Conservation (phyloP, 2,113 vertebrate genomes). For the Collichthys lucidus region DNA sequence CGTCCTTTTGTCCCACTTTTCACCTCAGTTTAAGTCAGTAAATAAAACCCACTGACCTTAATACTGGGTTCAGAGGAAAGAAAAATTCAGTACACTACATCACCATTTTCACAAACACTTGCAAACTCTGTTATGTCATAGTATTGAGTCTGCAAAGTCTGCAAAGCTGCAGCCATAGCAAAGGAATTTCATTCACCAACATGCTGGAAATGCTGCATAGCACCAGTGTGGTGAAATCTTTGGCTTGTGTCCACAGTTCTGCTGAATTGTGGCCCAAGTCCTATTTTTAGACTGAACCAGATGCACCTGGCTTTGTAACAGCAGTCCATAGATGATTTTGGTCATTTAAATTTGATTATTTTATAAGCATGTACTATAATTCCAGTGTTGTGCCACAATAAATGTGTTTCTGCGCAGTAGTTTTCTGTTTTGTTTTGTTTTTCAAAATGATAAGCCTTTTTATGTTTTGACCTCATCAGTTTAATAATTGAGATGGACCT, state of each 20-base stretch:
- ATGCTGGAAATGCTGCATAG: conserved; percentile 34
- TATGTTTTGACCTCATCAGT: not conserved
- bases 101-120: conserved; percentile 14
- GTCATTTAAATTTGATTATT: not conserved
- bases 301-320: conserved; percentile 14
- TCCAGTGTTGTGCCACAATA: not conserved
- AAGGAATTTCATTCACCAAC: conserved; percentile 65
- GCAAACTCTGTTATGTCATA: conserved; percentile 27
- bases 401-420: not conserved
- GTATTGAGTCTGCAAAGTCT: conserved; percentile 10
- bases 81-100: not conserved
- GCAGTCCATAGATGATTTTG: conserved; percentile 10
- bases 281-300: conserved; percentile 27
- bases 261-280: conserved; percentile 9
- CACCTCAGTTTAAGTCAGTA: not conserved
- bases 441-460: not conserved
- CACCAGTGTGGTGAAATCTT: conserved; percentile 30
- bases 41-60: not conserved
- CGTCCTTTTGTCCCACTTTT: conserved; percentile 2
- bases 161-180: conserved; percentile 15
- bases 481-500: not conserved
- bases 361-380: not conserved
- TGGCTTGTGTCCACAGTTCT: conserved; percentile 26
- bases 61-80: not conserved
- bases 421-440: not conserved